phyloP scores from a whole-genome alignment of 2,888 invertebrate genomes.

The Campaea margaritaria region DNA sequence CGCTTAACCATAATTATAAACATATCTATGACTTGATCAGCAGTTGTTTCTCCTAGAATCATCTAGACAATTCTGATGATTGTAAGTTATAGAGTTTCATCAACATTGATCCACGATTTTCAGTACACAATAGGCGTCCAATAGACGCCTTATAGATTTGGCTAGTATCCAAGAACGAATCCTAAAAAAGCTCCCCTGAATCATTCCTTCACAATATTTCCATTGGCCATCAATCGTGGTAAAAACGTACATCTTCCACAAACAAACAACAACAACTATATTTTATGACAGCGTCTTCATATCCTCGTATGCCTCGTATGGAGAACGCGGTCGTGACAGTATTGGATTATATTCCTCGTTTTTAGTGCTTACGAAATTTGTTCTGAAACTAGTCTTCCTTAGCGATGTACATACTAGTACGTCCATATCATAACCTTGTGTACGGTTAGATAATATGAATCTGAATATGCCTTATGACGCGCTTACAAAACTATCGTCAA shows the following conservation, averaged over 20 bases:
- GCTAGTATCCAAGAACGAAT: not conserved
- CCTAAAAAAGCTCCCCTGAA: slow-evolving; percentile 13
- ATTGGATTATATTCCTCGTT: slow-evolving; percentile 29
- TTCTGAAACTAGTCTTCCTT: slow-evolving; percentile 22
- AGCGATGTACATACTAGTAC: not conserved
- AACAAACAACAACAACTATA: slow-evolving; percentile 42
- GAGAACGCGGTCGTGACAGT: slow-evolving; percentile 22
- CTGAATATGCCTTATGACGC: too few species aligned
- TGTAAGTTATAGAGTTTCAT: too few species aligned
- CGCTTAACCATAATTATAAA: too few species aligned
- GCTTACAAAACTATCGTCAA: too few species aligned
- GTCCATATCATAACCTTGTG: too few species aligned
- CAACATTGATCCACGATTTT: too few species aligned
- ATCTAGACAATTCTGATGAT: too few species aligned
- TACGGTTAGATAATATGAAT: too few species aligned
- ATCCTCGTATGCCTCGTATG: slow-evolving; percentile 33
- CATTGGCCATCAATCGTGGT: slow-evolving; percentile 32
- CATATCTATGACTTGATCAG: too few species aligned
- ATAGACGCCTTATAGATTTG: not conserved
- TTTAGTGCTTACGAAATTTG: slow-evolving; percentile 30
- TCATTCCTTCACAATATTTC: slow-evolving; percentile 21
- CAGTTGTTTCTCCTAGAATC: too few species aligned
- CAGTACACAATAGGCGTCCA: too few species aligned
- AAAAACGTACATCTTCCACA: slow-evolving; percentile 31
- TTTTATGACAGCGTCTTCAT: slow-evolving; percentile 41